Base-by-base conservation (phyloP, 2,888 invertebrate genomes). In the Hydroisotoma schaefferi region DNA sequence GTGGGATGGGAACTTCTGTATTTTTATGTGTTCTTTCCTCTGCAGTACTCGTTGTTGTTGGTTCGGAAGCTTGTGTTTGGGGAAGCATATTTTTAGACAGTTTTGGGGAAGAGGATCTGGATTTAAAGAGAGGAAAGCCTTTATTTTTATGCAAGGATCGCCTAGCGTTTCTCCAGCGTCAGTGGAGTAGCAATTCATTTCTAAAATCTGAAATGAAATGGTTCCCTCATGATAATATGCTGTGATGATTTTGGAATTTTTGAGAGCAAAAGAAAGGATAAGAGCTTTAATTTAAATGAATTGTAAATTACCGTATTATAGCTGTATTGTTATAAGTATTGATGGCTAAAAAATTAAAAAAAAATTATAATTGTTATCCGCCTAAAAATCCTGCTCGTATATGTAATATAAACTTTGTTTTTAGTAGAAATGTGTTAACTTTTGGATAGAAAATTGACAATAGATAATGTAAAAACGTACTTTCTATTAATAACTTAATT, bases 11-110 rank as follows among this genome's bases (percentile, higher is more conserved):
- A 22, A 63, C 61, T 8, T 60, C 60, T 0, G 48, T 68, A 10
- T 65, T 61, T 38, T 55, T 68, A 1, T 68, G 65, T 26, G 55
- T 65, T 15, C 51, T 55, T 44, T 57, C 65, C 5, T 65, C 68
- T 6, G 63, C 62, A 23, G 56, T 68, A 22, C 29, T 56, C 5
- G 52, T 68, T n/a, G 61, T 68, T 6, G 43, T 56, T 23, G 68
- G 62, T 43, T 57, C 57, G 8, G 62, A 65, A 43, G 61, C 61
- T 2, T 65, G 65, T 54, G 57, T 57, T 22, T 68, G 68, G 68
- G 68, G 68, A 22, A 63, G 63, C 18, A 59, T 68, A n/a, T 68
- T 61, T 54, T 46, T 68, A 33, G 68, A 68, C 48, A 59, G 53
- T 26, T 65, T 56, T 44, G 65, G 63, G 18, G 68, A 68, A 43